Evolutionary conservation across 2,888 invertebrate genomes (phyloP).

Genomic region (Parascotia fuliginaria): DNA sequence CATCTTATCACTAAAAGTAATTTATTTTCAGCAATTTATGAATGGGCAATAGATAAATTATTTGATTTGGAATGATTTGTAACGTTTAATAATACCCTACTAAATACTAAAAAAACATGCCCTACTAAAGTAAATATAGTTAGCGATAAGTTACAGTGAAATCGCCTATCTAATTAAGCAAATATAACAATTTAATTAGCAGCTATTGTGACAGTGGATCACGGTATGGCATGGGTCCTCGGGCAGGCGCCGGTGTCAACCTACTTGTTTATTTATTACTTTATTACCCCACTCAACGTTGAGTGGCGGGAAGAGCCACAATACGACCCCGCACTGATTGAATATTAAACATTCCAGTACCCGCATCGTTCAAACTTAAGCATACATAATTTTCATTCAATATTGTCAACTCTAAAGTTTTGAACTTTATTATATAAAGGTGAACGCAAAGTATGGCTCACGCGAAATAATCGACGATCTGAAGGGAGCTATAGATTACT

Average conservation of each 20-base stretch:
- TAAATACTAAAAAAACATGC: too few species aligned
- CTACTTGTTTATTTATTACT: slow-evolving; percentile 79
- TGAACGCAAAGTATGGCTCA: too few species aligned
- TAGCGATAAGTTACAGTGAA: not conserved
- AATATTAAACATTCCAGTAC: slow-evolving; percentile 70
- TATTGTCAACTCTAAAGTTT: slow-evolving; percentile 15
- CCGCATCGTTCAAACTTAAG: slow-evolving; percentile 44
- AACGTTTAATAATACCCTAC: too few species aligned
- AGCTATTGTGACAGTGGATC: slow-evolving; percentile 45
- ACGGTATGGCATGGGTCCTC: slow-evolving; percentile 21
- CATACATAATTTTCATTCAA: slow-evolving; percentile 41
- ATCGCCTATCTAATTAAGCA: slow-evolving; percentile 24
- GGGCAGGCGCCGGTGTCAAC: slow-evolving; percentile 43
- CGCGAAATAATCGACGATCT: too few species aligned
- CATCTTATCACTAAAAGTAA: too few species aligned
- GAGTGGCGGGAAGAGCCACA: slow-evolving; percentile 73
- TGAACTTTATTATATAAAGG: too few species aligned
- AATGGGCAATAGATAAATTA: too few species aligned
- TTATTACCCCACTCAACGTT: slow-evolving; percentile 75
- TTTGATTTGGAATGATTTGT: too few species aligned
- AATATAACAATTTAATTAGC: slow-evolving; percentile 41
- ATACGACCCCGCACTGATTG: slow-evolving; percentile 71
- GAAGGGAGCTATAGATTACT: too few species aligned
- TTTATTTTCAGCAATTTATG: too few species aligned
- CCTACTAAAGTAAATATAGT: not conserved